A percentile compares a stretch with the other conserved stretches of the same genome.
These are phyloP conservation scores for Eurois occulta DNA, from an alignment of 2,888 invertebrate genomes.

Conservation along the genomic window DNA sequence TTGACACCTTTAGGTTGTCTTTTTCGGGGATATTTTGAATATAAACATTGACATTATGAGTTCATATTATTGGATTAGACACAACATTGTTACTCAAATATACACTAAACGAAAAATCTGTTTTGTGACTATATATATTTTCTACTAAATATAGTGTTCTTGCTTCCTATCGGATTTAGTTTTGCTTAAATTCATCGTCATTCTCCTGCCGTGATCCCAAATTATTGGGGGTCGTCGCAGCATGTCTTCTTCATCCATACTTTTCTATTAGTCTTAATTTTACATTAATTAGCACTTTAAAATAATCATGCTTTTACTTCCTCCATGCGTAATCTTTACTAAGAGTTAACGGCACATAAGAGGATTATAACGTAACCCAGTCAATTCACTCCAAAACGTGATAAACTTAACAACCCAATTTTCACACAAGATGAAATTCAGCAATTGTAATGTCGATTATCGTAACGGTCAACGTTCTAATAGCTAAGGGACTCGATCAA, in stretches of 20 bases:
- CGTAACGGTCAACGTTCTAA: slow-evolving; percentile 37
- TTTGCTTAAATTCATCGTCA: too few species aligned
- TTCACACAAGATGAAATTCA: slow-evolving; percentile 15
- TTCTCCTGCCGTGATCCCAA: background rate
- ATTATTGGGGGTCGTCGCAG: background rate
- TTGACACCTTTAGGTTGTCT: background rate
- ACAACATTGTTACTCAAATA: background rate
- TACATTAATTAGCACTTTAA: background rate
- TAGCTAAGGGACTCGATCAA: slow-evolving; percentile 41
- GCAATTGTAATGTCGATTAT: slow-evolving; percentile 25
- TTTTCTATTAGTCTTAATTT: background rate
- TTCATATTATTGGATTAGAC: background rate
- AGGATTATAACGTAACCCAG: background rate
- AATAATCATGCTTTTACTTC: background rate
- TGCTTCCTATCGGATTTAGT: too few species aligned
- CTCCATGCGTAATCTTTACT: too few species aligned
- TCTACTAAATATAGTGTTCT: too few species aligned
- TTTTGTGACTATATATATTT: too few species aligned
- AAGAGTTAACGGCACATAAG: background rate
- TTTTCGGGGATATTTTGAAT: background rate
- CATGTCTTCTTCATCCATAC: background rate
- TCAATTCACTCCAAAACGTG: slow-evolving; percentile 18
- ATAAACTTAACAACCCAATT: background rate
- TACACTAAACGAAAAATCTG: too few species aligned
- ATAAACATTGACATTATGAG: background rate